A percentile compares a stretch with the other conserved stretches of the same genome.
Evolutionary conservation across 2,113 vertebrate genomes (phyloP).

Genomic region (Cephalopterus ornatus): DNA sequence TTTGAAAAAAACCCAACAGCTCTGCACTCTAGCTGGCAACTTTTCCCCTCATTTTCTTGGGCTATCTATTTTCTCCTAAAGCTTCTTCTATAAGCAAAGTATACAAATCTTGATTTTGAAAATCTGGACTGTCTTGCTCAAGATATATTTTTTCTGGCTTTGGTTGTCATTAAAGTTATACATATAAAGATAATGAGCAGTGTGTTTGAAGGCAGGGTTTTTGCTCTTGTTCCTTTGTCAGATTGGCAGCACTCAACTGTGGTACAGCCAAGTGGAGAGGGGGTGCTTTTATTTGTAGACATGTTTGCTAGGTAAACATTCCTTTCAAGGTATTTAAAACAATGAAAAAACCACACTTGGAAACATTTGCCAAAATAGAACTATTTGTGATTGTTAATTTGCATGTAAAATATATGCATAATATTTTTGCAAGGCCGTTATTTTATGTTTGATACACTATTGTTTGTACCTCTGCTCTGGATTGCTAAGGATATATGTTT

Average conservation of each 20-base stretch:
- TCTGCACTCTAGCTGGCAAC: neutral
- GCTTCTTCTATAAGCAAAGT: neutral
- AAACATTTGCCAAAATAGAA: neutral
- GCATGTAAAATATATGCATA: neutral
- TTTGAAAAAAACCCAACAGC: neutral
- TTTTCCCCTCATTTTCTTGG: neutral
- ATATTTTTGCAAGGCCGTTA: neutral
- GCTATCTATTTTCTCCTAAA: neutral
- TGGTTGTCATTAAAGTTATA: neutral
- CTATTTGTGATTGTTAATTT: neutral
- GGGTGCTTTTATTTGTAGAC: neutral
- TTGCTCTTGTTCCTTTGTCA: neutral
- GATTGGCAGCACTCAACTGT: neutral
- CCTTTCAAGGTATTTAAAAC: neutral
- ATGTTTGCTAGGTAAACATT: neutral
- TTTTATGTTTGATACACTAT: neutral
- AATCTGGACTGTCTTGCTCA: neutral
- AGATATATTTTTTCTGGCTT: neutral
- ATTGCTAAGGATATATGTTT: neutral
- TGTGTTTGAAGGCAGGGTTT: neutral
- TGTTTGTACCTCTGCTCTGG: neutral
- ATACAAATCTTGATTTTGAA: neutral
- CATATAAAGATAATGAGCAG: neutral
- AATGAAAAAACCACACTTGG: neutral
- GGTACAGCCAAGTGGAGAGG: neutral